A percentile compares a stretch with the other conserved stretches of the same genome.
phyloP scores from a whole-genome alignment of 1,140 invertebrate genomes.

The Drosophila serrata region DNA sequence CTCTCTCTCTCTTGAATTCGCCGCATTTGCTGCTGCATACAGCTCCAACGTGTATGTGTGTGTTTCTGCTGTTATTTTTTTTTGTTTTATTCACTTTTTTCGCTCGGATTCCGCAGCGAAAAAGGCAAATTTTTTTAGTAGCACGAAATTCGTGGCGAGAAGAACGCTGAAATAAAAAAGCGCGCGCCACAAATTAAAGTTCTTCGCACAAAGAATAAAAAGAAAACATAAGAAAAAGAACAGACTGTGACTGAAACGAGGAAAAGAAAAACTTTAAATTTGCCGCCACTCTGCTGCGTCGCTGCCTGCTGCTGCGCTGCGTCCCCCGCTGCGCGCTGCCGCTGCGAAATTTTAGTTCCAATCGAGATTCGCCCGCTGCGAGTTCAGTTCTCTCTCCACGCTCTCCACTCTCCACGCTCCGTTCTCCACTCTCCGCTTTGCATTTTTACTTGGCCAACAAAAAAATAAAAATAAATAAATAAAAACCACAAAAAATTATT shows the following conservation, averaged over 20 bases:
- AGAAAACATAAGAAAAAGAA: conserved; percentile 7
- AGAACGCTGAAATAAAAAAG: conserved; percentile 42
- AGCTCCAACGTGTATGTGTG: conserved; percentile 20
- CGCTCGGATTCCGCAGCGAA: conserved; percentile 62
- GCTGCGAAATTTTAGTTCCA: conserved; percentile 35
- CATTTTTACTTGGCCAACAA: conserved; percentile 15
- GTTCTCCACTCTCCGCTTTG: conserved; percentile 27
- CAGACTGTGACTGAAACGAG: not conserved
- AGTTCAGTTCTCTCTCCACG: conserved; percentile 34
- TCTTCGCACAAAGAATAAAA: not conserved
- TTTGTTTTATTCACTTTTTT: conserved; percentile 59
- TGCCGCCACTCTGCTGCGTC: conserved; percentile 27
- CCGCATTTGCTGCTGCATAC: conserved; percentile 39
- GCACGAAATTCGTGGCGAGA: conserved; percentile 73
- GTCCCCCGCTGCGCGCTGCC: conserved; percentile 30
- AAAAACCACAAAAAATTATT: not conserved
- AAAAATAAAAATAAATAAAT: not conserved
- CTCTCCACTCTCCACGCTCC: conserved; percentile 13
- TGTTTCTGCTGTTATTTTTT: conserved; percentile 46
- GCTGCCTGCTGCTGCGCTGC: conserved; percentile 10
- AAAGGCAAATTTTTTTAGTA: conserved; percentile 60
- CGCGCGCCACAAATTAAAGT: conserved; percentile 40
- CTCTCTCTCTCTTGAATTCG: conserved; percentile 8
- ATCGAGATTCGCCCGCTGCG: conserved; percentile 37
- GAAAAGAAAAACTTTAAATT: conserved; percentile 19